Conservation (phyloP, 1,140 invertebrate genomes). For the Berghia stephanieae region DNA sequence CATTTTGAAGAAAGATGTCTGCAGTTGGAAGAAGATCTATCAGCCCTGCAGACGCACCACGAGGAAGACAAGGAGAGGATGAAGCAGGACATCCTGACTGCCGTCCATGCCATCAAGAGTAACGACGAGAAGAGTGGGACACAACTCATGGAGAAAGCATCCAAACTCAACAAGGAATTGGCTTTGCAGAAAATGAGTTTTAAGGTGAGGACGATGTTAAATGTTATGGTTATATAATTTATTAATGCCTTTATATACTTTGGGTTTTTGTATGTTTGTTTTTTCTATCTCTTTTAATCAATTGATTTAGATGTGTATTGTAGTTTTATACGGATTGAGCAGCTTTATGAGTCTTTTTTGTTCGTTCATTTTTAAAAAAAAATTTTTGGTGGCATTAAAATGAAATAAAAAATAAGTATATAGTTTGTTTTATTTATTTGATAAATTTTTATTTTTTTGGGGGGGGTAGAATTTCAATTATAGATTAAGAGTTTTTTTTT, state of each 20-base stretch:
- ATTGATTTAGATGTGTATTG: too few species aligned
- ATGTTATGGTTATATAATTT: not conserved
- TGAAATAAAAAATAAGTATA: not conserved
- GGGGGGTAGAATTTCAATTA: too few species aligned
- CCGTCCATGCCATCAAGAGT: conserved; percentile 57
- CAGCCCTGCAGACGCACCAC: conserved; percentile 49
- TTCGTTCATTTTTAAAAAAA: not conserved
- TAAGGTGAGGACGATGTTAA: conserved; percentile 36
- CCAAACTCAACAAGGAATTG: conserved; percentile 47
- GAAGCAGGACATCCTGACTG: conserved; percentile 59
- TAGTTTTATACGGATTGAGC: too few species aligned
- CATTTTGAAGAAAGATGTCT: conserved; percentile 52
- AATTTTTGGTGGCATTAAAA: not conserved
- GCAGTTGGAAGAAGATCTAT: conserved; percentile 53
- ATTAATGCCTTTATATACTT: not conserved
- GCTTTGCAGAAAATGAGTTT: conserved; percentile 46
- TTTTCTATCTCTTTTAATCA: not conserved
- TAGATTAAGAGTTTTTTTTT: too few species aligned
- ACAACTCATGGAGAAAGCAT: conserved; percentile 44
- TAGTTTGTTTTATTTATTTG: too few species aligned
- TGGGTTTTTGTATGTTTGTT: not conserved
- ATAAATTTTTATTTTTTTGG: too few species aligned
- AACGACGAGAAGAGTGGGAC: conserved; percentile 55
- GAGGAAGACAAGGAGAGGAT: conserved; percentile 59
- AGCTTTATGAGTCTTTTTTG: too few species aligned